phyloP scores from a whole-genome alignment of 64 coral and sea anemone genomes.

The Montipora capricornis region DNA sequence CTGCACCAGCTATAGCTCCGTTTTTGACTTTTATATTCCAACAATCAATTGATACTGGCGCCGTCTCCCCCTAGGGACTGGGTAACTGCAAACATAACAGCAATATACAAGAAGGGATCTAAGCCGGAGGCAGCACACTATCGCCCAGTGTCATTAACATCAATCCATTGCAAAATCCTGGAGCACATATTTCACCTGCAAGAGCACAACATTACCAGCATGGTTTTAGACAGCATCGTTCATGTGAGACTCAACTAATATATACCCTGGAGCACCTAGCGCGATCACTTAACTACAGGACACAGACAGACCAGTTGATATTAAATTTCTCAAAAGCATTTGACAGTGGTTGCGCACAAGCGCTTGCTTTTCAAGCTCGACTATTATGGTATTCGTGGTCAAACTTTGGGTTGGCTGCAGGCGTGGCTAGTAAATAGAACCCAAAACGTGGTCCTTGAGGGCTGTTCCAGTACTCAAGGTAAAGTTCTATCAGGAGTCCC shows the following conservation, averaged over 20 bases:
- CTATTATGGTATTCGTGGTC: slow-evolving; percentile 49
- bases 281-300: not conserved
- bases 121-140: not conserved
- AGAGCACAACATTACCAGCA: not conserved
- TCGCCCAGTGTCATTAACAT: not conserved
- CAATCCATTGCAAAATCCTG: not conserved
- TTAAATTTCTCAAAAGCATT: slow-evolving; percentile 50
- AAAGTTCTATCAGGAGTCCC: too few species aligned
- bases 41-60: not conserved
- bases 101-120: slow-evolving; percentile 17
- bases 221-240: not conserved
- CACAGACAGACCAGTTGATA: not conserved
- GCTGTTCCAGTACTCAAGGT: too few species aligned
- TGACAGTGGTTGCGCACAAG: slow-evolving; percentile 38
- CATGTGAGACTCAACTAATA: slow-evolving; percentile 11
- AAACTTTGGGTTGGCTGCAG: slow-evolving; percentile 30
- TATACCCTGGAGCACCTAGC: not conserved
- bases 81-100: slow-evolving; percentile 6
- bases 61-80: not conserved
- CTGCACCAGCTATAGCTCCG: not conserved
- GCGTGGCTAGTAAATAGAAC: slow-evolving; percentile 50
- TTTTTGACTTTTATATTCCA: not conserved
- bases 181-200: slow-evolving; percentile 20
- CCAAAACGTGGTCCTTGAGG: slow-evolving; percentile 13
- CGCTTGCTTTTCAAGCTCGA: slow-evolving; percentile 41